These are phyloP conservation scores for Tuberolachnus salignus DNA, from an alignment of 2,888 invertebrate species.

Conservation along the genomic window DNA sequence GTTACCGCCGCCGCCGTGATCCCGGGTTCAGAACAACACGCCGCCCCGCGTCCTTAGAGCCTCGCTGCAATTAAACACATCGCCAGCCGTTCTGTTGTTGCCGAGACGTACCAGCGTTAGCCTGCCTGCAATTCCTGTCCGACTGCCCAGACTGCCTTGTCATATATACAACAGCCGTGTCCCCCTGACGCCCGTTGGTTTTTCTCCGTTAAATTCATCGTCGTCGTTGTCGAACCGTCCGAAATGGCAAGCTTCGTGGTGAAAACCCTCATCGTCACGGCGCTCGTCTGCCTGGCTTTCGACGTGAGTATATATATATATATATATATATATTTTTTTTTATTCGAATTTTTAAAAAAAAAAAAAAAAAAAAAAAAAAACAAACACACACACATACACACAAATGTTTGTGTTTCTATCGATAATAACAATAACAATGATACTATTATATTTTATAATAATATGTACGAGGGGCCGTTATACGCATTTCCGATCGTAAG, in stretches of 20 bases:
- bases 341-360: too few relatives aligned
- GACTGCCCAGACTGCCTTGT: too few relatives aligned
- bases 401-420: too few relatives aligned
- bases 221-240: neutral
- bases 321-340: too few relatives aligned
- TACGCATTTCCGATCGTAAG: too few relatives aligned
- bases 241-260: slow-evolving; percentile 31
- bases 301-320: slow-evolving; percentile 40
- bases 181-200: neutral
- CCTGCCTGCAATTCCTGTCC: neutral
- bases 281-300: slow-evolving; percentile 33
- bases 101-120: slow-evolving; percentile 12
- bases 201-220: neutral
- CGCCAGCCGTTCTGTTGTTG: slow-evolving; percentile 10
- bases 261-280: slow-evolving; percentile 28
- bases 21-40: slow-evolving; percentile 19
- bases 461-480: too few relatives aligned
- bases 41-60: neutral
- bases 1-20: slow-evolving; percentile 33
- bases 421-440: neutral
- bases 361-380: too few relatives aligned
- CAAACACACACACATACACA: too few relatives aligned
- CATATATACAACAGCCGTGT: neutral
- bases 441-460: too few relatives aligned
- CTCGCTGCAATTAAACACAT: slow-evolving; percentile 16